Evolutionary conservation across 2,888 invertebrate species (phyloP).

Genomic region (Onchidella celtica): DNA sequence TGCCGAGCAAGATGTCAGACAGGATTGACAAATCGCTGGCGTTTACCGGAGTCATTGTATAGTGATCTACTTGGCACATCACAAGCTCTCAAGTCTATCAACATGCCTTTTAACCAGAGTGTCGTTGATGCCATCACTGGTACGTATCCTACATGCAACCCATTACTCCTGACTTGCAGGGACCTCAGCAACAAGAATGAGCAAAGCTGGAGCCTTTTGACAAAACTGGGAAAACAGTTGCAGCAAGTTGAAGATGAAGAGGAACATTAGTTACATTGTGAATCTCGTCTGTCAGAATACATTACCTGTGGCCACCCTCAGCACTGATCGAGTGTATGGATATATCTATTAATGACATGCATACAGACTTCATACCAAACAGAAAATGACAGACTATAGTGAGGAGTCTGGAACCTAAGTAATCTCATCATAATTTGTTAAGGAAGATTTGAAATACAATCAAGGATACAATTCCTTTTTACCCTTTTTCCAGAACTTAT

Average conservation of each 20-base stretch:
- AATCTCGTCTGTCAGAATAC: too few species aligned
- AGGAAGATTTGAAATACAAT: too few species aligned
- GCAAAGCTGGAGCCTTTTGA: slow-evolving; percentile 39
- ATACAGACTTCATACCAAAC: too few species aligned
- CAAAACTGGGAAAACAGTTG: neutral
- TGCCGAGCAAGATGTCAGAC: slow-evolving; percentile 73
- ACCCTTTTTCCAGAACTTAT: too few species aligned
- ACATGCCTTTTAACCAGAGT: slow-evolving; percentile 68
- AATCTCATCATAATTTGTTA: too few species aligned
- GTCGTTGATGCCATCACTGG: slow-evolving; percentile 73
- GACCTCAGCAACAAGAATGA: slow-evolving; percentile 21
- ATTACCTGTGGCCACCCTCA: too few species aligned
- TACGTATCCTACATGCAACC: slow-evolving; percentile 51
- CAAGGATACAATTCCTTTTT: too few species aligned
- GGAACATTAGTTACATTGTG: neutral
- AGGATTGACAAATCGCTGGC: slow-evolving; percentile 77
- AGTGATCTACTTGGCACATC: slow-evolving; percentile 77
- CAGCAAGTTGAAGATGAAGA: slow-evolving; percentile 16
- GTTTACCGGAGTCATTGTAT: slow-evolving; percentile 75
- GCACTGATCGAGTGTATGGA: too few species aligned
- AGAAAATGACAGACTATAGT: too few species aligned
- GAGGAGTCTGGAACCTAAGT: too few species aligned
- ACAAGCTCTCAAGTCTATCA: slow-evolving; percentile 75
- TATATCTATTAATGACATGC: too few species aligned
- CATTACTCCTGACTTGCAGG: slow-evolving; percentile 16